Base-by-base conservation (phyloP, 2,888 invertebrate species). In the Rotaria macrura region DNA sequence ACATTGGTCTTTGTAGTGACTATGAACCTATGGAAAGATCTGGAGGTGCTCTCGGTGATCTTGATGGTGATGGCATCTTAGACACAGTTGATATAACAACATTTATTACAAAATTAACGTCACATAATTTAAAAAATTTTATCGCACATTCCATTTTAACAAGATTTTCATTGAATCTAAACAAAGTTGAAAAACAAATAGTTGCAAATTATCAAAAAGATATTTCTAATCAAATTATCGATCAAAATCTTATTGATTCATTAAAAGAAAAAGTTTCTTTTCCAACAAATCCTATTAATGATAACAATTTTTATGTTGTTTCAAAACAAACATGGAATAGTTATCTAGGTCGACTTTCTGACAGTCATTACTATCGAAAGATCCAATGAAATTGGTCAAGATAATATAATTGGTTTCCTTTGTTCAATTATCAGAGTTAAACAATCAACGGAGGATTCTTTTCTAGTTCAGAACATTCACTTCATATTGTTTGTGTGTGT, bases 321-420 rank as follows among this genome's bases (percentile, higher is more conserved):
- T 23, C 29, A 47, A 85, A 55, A 17, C 85, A 85, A 47, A 83
- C 85, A 52, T 85, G 85, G 85, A 83, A 83, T 83, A 55, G 25
- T 57, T 85, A 85, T 57, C 47, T 85, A 55, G 85, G 85, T 54
- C 55, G 57, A n/a, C 34, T 55, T 57, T 29, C 83, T 4, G 43
- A 85, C 57, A 85, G 85, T 57, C 55, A 54, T 83, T 83, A 74
- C 55, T 40, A 85, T 40, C 29, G 65, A 85, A 84, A 84, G n/a
- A 65, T 65, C 38, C 14, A 65, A 65, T 65, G 2, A 1, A 14
- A 57, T 29, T 0, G 2, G 2, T 14, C 2, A 49, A 4, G 4
- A 49, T 49, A 3, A 17, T 14, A 49, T 5, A 12, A 12, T 49
- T 43, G 6, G 10, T 7, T 43, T 47, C 14, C 14, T 6, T 1